Conservation (phyloP, 1,140 invertebrate species). For the Tyrophagus putrescentiae region DNA sequence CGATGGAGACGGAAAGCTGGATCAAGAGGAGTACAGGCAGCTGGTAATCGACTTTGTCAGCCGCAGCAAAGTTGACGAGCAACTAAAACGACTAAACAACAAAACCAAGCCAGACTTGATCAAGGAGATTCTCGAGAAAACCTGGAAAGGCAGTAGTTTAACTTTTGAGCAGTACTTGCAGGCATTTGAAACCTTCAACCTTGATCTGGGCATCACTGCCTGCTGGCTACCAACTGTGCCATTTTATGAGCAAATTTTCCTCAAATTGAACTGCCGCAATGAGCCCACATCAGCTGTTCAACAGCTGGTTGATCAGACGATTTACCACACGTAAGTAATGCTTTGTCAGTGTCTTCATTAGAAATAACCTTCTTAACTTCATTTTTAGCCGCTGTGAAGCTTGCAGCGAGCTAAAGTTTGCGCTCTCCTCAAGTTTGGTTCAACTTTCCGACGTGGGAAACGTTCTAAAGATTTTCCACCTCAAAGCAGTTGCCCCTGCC, state of each 20-base stretch:
- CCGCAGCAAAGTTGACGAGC: neutral
- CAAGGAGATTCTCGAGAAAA: neutral
- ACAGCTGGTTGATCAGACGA: conserved; percentile 1
- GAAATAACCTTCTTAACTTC: neutral
- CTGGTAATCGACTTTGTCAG: neutral
- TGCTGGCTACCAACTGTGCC: neutral
- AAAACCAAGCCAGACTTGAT: neutral
- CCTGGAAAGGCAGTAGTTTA: neutral
- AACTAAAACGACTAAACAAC: neutral
- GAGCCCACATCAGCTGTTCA: neutral
- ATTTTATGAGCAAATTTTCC: conserved; percentile 3
- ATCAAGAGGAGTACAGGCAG: neutral
- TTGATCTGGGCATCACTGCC: neutral
- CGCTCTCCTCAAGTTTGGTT: neutral
- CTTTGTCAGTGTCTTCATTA: neutral
- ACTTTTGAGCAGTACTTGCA: conserved; percentile 3
- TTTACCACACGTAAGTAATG: no score
- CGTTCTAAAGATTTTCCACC: neutral
- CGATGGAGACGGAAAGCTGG: neutral
- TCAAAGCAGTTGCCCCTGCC: neutral
- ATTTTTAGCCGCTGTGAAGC: conserved; percentile 1
- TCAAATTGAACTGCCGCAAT: conserved; percentile 13
- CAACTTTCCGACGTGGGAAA: neutral
- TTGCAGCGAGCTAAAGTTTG: neutral
- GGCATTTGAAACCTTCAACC: neutral